Conservation (phyloP, 2,113 vertebrate genomes). For the Pteruthius melanotis region DNA sequence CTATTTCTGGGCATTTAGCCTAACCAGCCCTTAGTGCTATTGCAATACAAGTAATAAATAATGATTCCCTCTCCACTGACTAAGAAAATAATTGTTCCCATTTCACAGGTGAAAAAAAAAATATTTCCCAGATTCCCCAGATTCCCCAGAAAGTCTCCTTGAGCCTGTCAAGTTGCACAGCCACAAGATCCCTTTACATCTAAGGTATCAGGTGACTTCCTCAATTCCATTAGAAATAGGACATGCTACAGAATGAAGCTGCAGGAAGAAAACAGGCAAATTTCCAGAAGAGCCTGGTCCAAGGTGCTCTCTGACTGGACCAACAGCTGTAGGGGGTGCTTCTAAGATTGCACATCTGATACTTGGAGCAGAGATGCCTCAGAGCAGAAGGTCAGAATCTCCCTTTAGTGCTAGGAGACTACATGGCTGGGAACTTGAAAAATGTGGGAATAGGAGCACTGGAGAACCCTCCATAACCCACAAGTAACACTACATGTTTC, state of each 20-base stretch:
- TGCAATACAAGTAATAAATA: slow-evolving; percentile 46
- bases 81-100: not conserved
- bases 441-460: not conserved
- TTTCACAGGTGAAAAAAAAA: not conserved
- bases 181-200: not conserved
- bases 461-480: not conserved
- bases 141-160: not conserved
- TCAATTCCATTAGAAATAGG: not conserved
- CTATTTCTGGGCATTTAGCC: slow-evolving; percentile 37
- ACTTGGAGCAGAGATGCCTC: not conserved
- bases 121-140: not conserved
- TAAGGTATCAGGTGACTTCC: not conserved
- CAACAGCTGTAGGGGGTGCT: not conserved
- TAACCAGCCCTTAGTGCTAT: not conserved
- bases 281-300: not conserved
- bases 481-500: fast-evolving
- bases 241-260: not conserved
- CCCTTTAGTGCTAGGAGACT: not conserved
- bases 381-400: not conserved
- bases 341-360: not conserved
- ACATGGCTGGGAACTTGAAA: not conserved
- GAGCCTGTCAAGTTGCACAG: not conserved
- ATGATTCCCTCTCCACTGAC: not conserved
- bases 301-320: not conserved
- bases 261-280: not conserved